Evolutionary conservation across 2,797 vertebrate species (phyloP).

Genomic region (Enteromius treurensis): DNA sequence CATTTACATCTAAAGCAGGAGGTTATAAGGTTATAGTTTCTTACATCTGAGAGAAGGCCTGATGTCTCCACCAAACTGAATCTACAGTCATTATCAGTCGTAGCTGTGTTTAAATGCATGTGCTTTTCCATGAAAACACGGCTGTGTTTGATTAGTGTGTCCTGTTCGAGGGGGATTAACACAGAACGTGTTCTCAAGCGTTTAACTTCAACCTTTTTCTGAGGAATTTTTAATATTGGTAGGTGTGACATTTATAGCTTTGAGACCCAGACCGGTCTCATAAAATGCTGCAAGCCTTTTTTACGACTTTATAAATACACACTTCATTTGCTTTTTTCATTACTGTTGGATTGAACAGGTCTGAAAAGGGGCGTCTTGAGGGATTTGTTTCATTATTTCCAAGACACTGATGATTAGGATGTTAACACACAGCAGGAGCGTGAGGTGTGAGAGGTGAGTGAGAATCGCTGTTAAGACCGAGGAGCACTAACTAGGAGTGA

Average conservation of each 20-base stretch:
- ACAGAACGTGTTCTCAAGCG: neutral
- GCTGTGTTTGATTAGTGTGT: constrained; percentile 4
- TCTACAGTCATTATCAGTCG: constrained; percentile 18
- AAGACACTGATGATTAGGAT: constrained; percentile 56
- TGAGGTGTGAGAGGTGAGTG: constrained; percentile 65
- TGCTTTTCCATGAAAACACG: constrained; percentile 32
- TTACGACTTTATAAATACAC: constrained; percentile 70
- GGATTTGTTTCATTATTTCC: constrained; percentile 67
- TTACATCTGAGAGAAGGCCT: neutral
- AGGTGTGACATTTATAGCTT: constrained; percentile 75
- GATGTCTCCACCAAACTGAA: constrained; percentile 11
- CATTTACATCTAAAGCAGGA: neutral
- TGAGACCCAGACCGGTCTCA: constrained; percentile 62
- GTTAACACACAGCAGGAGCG: constrained; percentile 67
- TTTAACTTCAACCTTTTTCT: constrained; percentile 55
- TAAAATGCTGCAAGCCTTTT: constrained; percentile 64
- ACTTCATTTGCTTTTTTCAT: constrained; percentile 68
- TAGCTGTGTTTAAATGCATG: neutral
- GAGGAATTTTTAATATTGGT: constrained; percentile 75
- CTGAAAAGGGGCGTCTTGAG: constrained; percentile 65
- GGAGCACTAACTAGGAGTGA: constrained; percentile 33
- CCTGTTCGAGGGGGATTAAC: constrained; percentile 20
- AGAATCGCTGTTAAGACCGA: constrained; percentile 47
- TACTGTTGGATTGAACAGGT: constrained; percentile 53
- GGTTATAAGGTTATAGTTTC: constrained; percentile 10